Percentiles rank a stretch among this genome's conserved stretches.
Conservation (phyloP, 2,797 vertebrate genomes). For the Danio aesculapii region DNA sequence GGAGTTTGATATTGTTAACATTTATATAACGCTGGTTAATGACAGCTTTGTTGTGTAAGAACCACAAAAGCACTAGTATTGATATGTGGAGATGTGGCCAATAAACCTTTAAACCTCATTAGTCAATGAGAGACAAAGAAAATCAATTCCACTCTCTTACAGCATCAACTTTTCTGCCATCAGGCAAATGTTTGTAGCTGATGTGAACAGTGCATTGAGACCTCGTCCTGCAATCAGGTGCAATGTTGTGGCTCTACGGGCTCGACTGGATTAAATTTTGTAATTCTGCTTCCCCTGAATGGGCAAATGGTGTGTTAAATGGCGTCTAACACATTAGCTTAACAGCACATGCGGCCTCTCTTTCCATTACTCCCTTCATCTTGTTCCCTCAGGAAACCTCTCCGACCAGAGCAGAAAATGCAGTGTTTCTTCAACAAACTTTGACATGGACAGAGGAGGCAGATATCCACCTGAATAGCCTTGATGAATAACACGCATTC, state of each 20-base stretch:
- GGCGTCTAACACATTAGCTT: slow-evolving; percentile 52
- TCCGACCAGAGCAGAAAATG: slow-evolving; percentile 20
- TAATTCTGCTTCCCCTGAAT: slow-evolving; percentile 39
- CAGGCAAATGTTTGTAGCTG: slow-evolving; percentile 33
- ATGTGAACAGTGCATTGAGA: slow-evolving; percentile 41
- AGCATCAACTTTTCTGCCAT: background rate
- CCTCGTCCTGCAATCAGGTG: slow-evolving; percentile 54
- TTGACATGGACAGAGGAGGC: slow-evolving; percentile 33
- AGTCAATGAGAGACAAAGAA: background rate
- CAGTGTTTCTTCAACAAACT: slow-evolving; percentile 18
- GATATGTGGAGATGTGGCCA: background rate
- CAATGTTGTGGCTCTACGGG: slow-evolving; percentile 30
- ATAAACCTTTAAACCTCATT: background rate
- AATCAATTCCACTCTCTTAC: background rate
- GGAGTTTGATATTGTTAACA: background rate
- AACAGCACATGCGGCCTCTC: slow-evolving; percentile 22
- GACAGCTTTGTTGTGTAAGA: background rate
- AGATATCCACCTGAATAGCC: slow-evolving; percentile 25
- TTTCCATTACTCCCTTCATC: slow-evolving; percentile 26
- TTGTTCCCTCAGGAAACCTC: background rate
- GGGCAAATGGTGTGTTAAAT: slow-evolving; percentile 57
- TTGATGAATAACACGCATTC: slow-evolving; percentile 7
- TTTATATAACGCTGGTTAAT: background rate
- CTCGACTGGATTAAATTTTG: slow-evolving; percentile 49
- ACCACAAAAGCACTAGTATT: background rate